Conservation (phyloP, 2,113 vertebrate genomes). For the Pungitius pungitius region DNA sequence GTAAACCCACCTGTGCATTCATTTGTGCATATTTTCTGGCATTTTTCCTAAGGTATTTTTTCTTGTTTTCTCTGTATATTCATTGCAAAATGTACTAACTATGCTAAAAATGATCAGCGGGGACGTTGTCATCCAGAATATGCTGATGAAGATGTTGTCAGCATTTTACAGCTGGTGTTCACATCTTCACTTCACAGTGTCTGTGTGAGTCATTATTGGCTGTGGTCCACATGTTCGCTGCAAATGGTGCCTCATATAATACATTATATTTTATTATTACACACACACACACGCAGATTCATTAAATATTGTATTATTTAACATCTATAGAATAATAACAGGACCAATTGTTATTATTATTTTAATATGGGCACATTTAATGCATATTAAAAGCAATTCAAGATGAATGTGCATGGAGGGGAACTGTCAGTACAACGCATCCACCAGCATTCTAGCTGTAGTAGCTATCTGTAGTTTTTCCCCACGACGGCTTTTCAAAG, state of each 20-base stretch:
- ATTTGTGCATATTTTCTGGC: background rate
- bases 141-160: slow-evolving; percentile 26
- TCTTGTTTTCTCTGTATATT: background rate
- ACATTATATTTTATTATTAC: background rate
- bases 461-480: slow-evolving; percentile 9
- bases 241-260: background rate
- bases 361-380: background rate
- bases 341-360: background rate
- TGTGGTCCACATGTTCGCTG: background rate
- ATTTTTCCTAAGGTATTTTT: background rate
- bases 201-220: background rate
- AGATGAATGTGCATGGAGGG: background rate
- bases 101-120: background rate
- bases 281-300: background rate
- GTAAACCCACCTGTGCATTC: slow-evolving; percentile 35
- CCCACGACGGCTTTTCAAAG: background rate
- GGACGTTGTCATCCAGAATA: background rate
- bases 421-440: background rate
- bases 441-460: background rate
- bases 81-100: slow-evolving; percentile 11
- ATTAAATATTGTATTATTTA: background rate
- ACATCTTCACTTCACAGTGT: background rate
- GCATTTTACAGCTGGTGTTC: slow-evolving; percentile 26
- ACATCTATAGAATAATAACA: background rate
- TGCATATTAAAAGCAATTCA: background rate